phyloP scores from a whole-genome alignment of 2,113 vertebrate species.

The Megaceryle torquata region DNA sequence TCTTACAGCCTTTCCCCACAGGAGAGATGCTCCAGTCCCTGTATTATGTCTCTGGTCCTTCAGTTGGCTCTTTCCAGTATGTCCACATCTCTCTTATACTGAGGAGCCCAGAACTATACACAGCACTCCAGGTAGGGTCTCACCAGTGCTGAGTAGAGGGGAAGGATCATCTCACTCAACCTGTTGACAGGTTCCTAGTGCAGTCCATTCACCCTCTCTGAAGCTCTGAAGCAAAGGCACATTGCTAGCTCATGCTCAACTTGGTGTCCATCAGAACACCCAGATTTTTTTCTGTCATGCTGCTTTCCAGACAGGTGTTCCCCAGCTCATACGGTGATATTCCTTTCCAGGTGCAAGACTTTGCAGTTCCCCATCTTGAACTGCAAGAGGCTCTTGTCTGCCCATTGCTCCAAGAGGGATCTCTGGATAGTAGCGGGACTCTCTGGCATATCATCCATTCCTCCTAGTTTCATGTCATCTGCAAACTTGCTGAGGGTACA shows the following conservation, averaged over 20 bases:
- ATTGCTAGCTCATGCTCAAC: neutral
- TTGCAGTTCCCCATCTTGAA: neutral
- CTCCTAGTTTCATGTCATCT: neutral
- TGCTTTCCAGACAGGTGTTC: neutral
- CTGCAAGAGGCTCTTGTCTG: neutral
- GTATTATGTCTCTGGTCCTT: neutral
- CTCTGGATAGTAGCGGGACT: neutral
- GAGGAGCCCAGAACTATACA: neutral
- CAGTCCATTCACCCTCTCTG: neutral
- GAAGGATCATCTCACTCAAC: neutral
- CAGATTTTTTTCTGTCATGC: neutral
- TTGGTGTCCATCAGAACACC: neutral
- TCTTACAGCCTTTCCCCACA: neutral
- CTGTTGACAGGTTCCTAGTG: neutral
- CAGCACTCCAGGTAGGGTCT: neutral
- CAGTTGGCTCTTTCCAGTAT: too few species aligned
- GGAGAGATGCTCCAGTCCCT: neutral
- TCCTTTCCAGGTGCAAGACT: neutral
- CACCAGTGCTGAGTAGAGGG: neutral
- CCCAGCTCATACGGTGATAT: neutral
- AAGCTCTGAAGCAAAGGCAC: neutral
- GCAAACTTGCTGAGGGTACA: neutral
- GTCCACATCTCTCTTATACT: neutral
- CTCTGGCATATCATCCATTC: neutral
- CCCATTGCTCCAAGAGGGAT: neutral